Conservation (phyloP, 2,797 vertebrate genomes). For the Melanogrammus aeglefinus region DNA sequence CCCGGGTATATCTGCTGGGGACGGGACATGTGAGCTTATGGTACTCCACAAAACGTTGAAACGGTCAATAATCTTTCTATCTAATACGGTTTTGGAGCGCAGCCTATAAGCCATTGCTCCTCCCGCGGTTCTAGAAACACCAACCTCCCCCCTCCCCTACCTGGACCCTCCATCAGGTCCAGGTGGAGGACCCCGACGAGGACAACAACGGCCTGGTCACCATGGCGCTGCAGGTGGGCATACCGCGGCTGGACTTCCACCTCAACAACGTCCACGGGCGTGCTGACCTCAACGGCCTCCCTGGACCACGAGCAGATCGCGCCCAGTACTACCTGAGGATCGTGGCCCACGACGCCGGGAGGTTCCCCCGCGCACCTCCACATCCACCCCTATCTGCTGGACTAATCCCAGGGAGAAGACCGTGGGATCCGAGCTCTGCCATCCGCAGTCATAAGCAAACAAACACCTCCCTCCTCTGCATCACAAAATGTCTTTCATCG, state of each 20-base stretch:
- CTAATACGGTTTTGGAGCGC: too few relatives aligned
- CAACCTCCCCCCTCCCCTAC: not conserved
- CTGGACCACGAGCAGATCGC: constrained; percentile 90
- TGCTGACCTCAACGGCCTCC: constrained; percentile 75
- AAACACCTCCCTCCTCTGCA: constrained; percentile 22
- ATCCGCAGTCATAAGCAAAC: constrained; percentile 39
- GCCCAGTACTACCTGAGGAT: constrained; percentile 86
- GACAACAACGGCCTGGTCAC: constrained; percentile 85
- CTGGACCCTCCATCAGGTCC: constrained; percentile 82
- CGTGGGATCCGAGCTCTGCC: constrained; percentile 36
- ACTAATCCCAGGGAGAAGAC: constrained; percentile 62
- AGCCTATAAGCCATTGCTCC: too few relatives aligned
- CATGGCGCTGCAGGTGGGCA: constrained; percentile 84
- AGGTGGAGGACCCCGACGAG: constrained; percentile 89
- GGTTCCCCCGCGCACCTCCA: constrained; percentile 89
- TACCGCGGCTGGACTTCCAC: constrained; percentile 90
- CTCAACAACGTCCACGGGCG: constrained; percentile 84
- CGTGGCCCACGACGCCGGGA: constrained; percentile 84
- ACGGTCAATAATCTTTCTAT: too few relatives aligned
- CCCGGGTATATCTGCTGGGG: constrained; percentile 52
- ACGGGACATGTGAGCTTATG: too few relatives aligned
- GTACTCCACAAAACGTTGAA: too few relatives aligned
- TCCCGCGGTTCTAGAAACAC: too few relatives aligned
- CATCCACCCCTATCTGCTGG: too few relatives aligned
- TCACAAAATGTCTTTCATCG: not conserved